These are phyloP conservation scores for Drosophila pseudoobscura DNA, from an alignment of 1,140 invertebrate species.

Conservation along the genomic window DNA sequence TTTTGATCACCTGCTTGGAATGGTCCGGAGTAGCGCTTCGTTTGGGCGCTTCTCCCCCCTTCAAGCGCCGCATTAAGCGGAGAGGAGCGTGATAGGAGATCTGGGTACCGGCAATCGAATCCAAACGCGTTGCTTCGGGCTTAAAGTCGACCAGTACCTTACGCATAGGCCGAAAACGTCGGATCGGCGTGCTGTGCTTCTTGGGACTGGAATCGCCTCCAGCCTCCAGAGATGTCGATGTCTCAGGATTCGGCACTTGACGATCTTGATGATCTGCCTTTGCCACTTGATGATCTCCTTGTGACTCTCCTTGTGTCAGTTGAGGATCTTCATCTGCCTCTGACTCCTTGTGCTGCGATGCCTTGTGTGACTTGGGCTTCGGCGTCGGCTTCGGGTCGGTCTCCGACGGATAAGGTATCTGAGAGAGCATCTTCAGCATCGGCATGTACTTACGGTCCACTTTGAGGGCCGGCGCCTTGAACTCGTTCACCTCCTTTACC, in stretches of 20 bases:
- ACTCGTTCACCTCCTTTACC: background rate
- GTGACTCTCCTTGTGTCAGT: too few species aligned
- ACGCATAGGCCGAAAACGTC: too few species aligned
- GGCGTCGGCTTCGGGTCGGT: too few species aligned
- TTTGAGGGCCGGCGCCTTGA: slow-evolving; percentile 28
- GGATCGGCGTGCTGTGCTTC: background rate
- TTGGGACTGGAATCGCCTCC: background rate
- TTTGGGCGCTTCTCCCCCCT: background rate
- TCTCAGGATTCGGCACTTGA: too few species aligned
- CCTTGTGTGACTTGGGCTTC: background rate
- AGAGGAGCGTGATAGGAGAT: slow-evolving; percentile 53
- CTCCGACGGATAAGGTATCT: slow-evolving; percentile 41
- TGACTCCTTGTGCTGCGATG: too few species aligned
- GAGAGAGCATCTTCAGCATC: slow-evolving; percentile 22
- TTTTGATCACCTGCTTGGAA: background rate
- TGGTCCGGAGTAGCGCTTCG: background rate
- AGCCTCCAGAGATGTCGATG: background rate
- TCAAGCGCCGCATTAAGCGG: background rate
- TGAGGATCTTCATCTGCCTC: too few species aligned
- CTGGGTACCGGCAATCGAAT: slow-evolving; percentile 12
- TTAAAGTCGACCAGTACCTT: slow-evolving; percentile 32
- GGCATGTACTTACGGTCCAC: slow-evolving; percentile 24
- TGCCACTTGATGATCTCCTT: too few species aligned
- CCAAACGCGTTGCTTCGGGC: slow-evolving; percentile 25
- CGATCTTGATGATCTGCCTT: too few species aligned